phyloP scores from a whole-genome alignment of 2,888 invertebrate genomes.

The Strigamia maritima region DNA sequence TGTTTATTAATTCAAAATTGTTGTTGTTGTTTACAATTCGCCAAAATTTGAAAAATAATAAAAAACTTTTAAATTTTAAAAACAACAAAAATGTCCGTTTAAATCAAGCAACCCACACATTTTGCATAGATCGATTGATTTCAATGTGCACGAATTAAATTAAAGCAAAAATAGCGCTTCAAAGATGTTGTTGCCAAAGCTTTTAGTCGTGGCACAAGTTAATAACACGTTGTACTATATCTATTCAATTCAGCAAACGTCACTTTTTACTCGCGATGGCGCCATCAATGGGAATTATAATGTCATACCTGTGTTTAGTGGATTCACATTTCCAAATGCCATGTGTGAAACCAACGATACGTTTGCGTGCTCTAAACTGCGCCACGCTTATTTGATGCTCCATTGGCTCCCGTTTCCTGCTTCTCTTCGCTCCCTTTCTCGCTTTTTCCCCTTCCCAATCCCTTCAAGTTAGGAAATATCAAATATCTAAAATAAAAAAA shows the following conservation, averaged over 20 bases:
- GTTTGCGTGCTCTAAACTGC: slow-evolving; percentile 34
- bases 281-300: slow-evolving; percentile 25
- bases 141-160: slow-evolving; percentile 1
- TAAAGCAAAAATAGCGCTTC: neutral
- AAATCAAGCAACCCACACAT: neutral
- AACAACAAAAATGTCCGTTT: no score
- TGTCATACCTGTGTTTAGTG: slow-evolving; percentile 34
- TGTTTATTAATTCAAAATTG: no score
- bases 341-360: slow-evolving; percentile 32
- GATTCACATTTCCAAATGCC: slow-evolving; percentile 32
- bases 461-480: slow-evolving; percentile 24
- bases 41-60: no score
- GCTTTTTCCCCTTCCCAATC: neutral
- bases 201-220: slow-evolving; percentile 31
- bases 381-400: slow-evolving; percentile 32
- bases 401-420: slow-evolving; percentile 30
- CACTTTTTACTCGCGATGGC: slow-evolving; percentile 21
- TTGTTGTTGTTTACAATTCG: no score
- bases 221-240: slow-evolving; percentile 18
- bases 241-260: slow-evolving; percentile 27
- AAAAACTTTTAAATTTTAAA: no score
- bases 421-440: neutral
- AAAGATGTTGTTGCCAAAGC: slow-evolving; percentile 13
- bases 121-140: neutral
- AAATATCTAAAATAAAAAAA: slow-evolving; percentile 8